These are phyloP conservation scores for Elymnias hypermnestra DNA, from an alignment of 1,140 invertebrate species.

Conservation along the genomic window DNA sequence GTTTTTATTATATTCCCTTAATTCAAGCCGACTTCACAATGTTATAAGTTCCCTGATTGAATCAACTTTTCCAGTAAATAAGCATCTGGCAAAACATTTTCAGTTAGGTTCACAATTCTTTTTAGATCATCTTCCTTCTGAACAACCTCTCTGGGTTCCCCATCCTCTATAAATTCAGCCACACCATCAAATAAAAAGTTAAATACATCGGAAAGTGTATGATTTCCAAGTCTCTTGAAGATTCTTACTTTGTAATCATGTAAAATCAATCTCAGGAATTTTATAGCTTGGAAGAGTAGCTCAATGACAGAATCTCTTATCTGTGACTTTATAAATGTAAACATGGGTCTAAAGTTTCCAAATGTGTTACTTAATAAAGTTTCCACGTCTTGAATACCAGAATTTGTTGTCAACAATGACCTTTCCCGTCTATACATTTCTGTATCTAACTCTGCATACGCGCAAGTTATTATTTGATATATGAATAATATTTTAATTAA, in stretches of 20 bases:
- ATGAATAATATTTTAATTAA: neutral
- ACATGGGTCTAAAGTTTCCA: constrained; percentile 17
- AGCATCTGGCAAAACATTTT: constrained; percentile 2
- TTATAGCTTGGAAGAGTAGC: constrained; percentile 24
- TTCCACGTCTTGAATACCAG: constrained; percentile 3
- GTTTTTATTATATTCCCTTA: too few species aligned
- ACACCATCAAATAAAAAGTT: constrained; percentile 35
- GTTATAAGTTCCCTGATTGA: too few species aligned
- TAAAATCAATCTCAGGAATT: constrained; percentile 22
- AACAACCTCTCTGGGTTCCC: neutral
- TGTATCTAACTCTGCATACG: constrained; percentile 5
- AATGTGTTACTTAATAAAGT: constrained; percentile 13
- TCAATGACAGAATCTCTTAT: constrained; percentile 37
- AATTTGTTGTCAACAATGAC: neutral
- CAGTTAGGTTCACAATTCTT: constrained; percentile 1
- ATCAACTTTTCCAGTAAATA: constrained; percentile 15
- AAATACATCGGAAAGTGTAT: constrained; percentile 35
- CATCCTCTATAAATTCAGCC: constrained; percentile 26
- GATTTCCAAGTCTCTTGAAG: constrained; percentile 32
- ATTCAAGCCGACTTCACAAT: too few species aligned
- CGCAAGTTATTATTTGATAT: neutral
- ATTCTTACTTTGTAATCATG: constrained; percentile 33
- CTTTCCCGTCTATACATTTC: neutral
- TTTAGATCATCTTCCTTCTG: too few species aligned
- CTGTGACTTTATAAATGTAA: constrained; percentile 33